Conservation (phyloP, 2,888 invertebrate genomes). For the Cantharis lateralis region DNA sequence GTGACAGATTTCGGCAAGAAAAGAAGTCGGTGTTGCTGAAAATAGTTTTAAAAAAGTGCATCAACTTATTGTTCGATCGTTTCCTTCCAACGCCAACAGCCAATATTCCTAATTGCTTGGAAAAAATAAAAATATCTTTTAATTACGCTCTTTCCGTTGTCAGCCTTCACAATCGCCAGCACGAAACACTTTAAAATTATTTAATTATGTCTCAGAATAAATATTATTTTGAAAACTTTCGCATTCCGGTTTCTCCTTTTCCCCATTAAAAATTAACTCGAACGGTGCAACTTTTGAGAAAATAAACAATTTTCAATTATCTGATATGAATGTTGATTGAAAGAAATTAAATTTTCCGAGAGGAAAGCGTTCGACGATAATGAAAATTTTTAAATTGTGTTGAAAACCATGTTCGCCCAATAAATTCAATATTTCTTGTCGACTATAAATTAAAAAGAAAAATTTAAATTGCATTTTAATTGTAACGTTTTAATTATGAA, state of each 20-base stretch:
- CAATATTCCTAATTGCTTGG: not conserved
- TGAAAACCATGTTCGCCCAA: not conserved
- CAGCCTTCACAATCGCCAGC: not conserved
- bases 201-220: not conserved
- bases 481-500: not conserved
- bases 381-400: not conserved
- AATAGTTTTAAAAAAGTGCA: not conserved
- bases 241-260: not conserved
- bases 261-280: not conserved
- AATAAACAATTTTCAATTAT: not conserved
- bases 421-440: not conserved
- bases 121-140: not conserved
- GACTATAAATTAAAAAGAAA: not conserved
- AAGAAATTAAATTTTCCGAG: not conserved
- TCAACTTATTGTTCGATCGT: constrained; percentile 3
- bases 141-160: not conserved
- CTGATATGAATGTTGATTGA: not conserved
- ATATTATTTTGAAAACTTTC: not conserved
- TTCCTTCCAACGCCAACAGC: not conserved
- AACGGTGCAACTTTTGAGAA: not conserved
- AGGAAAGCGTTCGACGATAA: not conserved
- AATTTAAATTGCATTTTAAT: not conserved
- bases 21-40: not conserved
- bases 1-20: constrained; percentile 17
- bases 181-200: not conserved